Percentiles rank a stretch among this genome's conserved stretches.
Conservation (phyloP, 2,888 invertebrate species). For the Netelia virgata region DNA sequence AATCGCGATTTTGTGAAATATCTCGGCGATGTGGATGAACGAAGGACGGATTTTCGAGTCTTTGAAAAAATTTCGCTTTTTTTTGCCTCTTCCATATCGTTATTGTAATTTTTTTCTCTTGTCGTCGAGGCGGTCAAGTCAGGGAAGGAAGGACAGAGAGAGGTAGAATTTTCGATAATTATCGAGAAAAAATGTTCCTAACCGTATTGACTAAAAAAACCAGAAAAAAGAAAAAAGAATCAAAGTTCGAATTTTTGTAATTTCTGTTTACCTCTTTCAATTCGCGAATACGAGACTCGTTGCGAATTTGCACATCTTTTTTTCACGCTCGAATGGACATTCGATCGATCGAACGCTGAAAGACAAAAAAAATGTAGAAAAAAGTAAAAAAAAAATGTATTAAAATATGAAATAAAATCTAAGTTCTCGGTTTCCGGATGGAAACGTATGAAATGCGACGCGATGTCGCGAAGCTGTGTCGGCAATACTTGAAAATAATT, state of each 20-base stretch:
- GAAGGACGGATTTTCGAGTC: neutral
- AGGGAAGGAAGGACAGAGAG: neutral
- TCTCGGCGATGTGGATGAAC: constrained; percentile 33
- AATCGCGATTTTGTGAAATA: constrained; percentile 21
- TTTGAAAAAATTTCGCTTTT: constrained; percentile 16
- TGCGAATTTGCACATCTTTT: neutral
- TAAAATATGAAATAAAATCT: neutral
- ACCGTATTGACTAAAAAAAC: constrained; percentile 1
- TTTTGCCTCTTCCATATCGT: constrained; percentile 1
- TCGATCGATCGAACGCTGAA: neutral
- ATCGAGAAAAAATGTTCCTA: neutral
- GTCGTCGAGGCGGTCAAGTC: neutral
- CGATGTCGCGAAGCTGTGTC: constrained; percentile 69
- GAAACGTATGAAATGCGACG: constrained; percentile 21
- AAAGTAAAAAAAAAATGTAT: neutral
- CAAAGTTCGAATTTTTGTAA: neutral
- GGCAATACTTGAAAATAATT: constrained; percentile 66
- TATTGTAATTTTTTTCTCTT: constrained; percentile 27
- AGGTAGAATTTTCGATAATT: no score
- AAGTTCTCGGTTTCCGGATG: neutral
- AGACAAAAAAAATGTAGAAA: neutral
- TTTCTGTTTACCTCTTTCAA: neutral
- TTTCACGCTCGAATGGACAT: constrained; percentile 59
- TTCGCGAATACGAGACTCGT: neutral
- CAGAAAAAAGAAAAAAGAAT: neutral